phyloP scores from a whole-genome alignment of 2,888 invertebrate species.

The Plebejus argus region DNA sequence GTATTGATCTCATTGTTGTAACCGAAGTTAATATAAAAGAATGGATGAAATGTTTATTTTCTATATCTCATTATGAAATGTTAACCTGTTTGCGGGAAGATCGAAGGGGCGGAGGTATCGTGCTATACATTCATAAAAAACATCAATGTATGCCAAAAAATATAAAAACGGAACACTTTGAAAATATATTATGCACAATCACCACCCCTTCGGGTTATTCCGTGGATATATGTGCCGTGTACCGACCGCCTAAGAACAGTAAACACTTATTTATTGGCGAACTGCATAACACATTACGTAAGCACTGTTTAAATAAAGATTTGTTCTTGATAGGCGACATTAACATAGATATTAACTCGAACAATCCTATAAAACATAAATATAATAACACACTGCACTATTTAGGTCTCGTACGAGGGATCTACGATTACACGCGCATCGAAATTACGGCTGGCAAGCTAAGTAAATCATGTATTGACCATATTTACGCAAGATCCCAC shows the following conservation, averaged over 20 bases:
- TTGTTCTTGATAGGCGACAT: slow-evolving; percentile 21
- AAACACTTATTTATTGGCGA: slow-evolving; percentile 19
- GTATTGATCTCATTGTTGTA: background rate
- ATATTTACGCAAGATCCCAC: slow-evolving; percentile 35
- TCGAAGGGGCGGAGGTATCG: background rate
- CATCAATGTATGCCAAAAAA: background rate
- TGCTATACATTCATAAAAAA: background rate
- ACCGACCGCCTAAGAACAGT: background rate
- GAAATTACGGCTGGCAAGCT: slow-evolving; percentile 30
- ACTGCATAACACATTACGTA: slow-evolving; percentile 1
- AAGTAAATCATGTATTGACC: slow-evolving; percentile 37
- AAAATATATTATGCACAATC: slow-evolving; percentile 12
- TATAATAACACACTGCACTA: slow-evolving; percentile 14
- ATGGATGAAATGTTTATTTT: background rate
- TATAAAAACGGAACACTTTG: slow-evolving; percentile 1
- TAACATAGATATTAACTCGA: slow-evolving; percentile 11
- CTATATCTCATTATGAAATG: background rate
- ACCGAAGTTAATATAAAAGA: slow-evolving; percentile 3
- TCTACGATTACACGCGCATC: slow-evolving; percentile 27
- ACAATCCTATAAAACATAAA: slow-evolving; percentile 31
- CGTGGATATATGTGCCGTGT: slow-evolving; percentile 3
- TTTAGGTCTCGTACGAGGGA: slow-evolving; percentile 24
- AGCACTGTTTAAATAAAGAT: background rate
- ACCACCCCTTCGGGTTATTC: slow-evolving; percentile 2
- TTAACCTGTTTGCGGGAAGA: background rate